Base-by-base conservation (phyloP, 2,113 vertebrate genomes). In the Maccullochella peelii region DNA sequence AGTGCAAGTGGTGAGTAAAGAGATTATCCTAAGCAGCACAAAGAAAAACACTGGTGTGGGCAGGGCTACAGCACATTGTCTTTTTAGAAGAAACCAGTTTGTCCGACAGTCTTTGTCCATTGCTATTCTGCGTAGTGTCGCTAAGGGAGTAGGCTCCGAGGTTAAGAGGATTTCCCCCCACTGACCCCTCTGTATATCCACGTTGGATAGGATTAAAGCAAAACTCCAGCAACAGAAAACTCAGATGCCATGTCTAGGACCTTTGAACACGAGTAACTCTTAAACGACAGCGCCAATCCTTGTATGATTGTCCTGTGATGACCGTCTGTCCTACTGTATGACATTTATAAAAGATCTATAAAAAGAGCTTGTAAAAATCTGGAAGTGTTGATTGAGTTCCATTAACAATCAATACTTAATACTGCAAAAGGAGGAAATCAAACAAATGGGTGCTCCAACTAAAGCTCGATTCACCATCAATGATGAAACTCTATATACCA, bases 151-250 rank as follows among this genome's bases (percentile, higher is more conserved):
- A 75, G 83, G 78, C 78, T 86, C 65, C 38, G 44, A 67, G 77
- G 92, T 90, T 94, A 95, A 95, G 92, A 95, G 93, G 94, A 94
- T 95, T 95, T 89, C 55, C 40, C 75, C 81, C 80, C 47, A 67
- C 77, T 93, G 90, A 94, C 92, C 87, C 86, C 62, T 80, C 73
- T 80, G 38, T 36, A 63, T 44, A 40, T 84, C 77, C 78, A 83
- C 14, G 30, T 6, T 73, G 67, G 73, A 89, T 30, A 69, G 84
- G 92, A 90, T 93, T 91, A 93, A 81, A 85, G 78, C 6, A 79
- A 86, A 81, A 83, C 65, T 55, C 79, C 69, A 52, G 47, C 9
- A 3, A 75, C 7, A 75, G 66, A 61, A 84, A 73, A 59, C 55
- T 61, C 30, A 47, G n/a, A 73, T 40, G 18, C 14, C 68, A 38